phyloP scores from a whole-genome alignment of 1,140 invertebrate genomes.

The Aporrectodea caliginosa region DNA sequence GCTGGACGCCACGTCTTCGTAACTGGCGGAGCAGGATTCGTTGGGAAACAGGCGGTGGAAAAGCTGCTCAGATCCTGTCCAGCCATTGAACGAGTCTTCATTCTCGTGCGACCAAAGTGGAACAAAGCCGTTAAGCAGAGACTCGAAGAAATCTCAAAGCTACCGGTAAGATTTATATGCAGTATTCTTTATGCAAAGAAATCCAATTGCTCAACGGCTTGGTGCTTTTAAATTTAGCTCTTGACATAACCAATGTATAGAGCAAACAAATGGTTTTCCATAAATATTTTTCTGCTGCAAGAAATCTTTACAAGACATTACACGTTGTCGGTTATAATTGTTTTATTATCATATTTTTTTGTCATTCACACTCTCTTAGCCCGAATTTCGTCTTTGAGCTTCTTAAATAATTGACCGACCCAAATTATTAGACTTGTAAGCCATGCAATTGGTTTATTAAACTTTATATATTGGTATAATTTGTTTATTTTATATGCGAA shows the following conservation, averaged over 20 bases:
- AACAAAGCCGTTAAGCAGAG: background rate
- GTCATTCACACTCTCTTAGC: no score
- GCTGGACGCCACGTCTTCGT: conserved; percentile 64
- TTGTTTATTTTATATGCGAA: no score
- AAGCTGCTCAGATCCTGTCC: conserved; percentile 73
- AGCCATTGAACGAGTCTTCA: conserved; percentile 65
- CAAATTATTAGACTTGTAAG: no score
- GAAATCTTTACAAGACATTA: background rate
- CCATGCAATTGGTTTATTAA: no score
- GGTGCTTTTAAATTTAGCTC: background rate
- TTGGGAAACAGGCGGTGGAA: conserved; percentile 73
- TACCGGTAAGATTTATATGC: background rate
- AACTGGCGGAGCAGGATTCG: conserved; percentile 66
- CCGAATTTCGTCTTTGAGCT: no score
- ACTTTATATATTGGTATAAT: no score
- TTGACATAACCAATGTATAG: background rate
- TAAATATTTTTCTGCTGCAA: background rate
- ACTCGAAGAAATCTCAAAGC: background rate
- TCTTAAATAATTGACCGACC: no score
- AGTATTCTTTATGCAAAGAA: background rate
- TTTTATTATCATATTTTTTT: background rate
- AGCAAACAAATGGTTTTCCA: background rate
- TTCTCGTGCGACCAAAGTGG: conserved; percentile 63
- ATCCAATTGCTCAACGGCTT: background rate
- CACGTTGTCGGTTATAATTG: background rate